Conservation (phyloP, 2,113 vertebrate species). For the Corydoras maculifer region DNA sequence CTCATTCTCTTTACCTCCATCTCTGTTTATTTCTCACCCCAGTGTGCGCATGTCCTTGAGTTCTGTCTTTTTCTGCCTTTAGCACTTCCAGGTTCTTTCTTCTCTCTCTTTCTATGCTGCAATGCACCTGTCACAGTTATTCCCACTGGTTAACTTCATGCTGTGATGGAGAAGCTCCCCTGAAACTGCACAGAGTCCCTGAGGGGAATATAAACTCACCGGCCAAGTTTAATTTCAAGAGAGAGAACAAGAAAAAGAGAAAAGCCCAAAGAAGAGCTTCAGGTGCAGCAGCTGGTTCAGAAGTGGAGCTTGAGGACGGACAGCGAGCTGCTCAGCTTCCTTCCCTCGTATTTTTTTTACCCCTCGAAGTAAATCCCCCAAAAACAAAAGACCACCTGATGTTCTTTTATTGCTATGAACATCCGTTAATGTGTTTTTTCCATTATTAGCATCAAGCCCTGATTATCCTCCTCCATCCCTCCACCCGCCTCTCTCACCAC, state of each 20-base stretch:
- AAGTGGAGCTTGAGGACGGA: not conserved
- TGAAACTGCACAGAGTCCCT: slow-evolving; percentile 7
- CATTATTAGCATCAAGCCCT: too few relatives aligned
- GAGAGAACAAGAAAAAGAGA: not conserved
- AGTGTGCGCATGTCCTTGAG: not conserved
- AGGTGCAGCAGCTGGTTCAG: not conserved
- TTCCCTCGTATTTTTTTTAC: not conserved
- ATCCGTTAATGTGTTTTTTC: too few relatives aligned
- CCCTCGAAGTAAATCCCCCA: too few relatives aligned
- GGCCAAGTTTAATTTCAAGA: not conserved
- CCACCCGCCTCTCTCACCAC: too few relatives aligned
- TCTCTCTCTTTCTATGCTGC: slow-evolving; percentile 1
- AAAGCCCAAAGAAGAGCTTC: not conserved
- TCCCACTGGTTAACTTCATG: slow-evolving; percentile 4
- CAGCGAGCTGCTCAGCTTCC: too few relatives aligned
- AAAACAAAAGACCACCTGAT: too few relatives aligned
- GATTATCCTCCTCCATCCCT: too few relatives aligned
- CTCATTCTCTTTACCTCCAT: too few relatives aligned
- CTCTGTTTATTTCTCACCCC: too few relatives aligned
- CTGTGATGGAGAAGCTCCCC: slow-evolving; percentile 4
- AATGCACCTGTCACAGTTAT: not conserved
- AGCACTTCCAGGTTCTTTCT: not conserved
- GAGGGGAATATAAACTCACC: slow-evolving; percentile 7
- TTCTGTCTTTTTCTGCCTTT: not conserved
- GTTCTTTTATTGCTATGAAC: too few relatives aligned